phyloP scores from a whole-genome alignment of 2,888 invertebrate species.

The Lordiphosa andalusiaca region DNA sequence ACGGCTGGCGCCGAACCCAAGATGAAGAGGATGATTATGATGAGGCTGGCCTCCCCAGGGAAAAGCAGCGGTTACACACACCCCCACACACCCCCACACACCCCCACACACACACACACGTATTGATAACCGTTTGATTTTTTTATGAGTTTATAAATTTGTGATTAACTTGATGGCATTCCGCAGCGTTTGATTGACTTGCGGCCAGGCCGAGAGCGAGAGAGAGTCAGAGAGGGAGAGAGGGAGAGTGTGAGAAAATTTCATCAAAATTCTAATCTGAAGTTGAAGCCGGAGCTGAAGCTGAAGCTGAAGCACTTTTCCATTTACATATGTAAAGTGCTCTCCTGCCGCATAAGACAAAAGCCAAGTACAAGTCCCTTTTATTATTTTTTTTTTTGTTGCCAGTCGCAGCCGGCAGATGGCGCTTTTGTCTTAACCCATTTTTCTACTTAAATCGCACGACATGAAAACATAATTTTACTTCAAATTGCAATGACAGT shows the following conservation, averaged over 20 bases:
- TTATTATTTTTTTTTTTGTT: conserved; percentile 10
- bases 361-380: conserved; percentile 22
- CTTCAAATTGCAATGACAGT: conserved; percentile 71
- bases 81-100: conserved; percentile 49
- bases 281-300: neutral
- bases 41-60: conserved; percentile 21
- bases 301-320: conserved; percentile 26
- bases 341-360: conserved; percentile 35
- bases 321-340: conserved; percentile 29
- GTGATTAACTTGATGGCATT: conserved; percentile 60
- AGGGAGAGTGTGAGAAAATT: conserved; percentile 14
- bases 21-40: conserved; percentile 23
- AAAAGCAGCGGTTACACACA: conserved; percentile 5
- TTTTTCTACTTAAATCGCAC: conserved; percentile 59
- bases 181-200: conserved; percentile 34
- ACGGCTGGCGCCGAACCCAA: conserved; percentile 17
- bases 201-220: conserved; percentile 18
- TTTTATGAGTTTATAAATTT: conserved; percentile 74
- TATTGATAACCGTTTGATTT: conserved; percentile 76
- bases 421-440: conserved; percentile 55
- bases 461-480: conserved; percentile 75
- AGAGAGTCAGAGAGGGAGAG: neutral
- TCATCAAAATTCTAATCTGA: conserved; percentile 21
- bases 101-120: conserved; percentile 52
- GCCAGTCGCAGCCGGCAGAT: conserved; percentile 43